Conservation (phyloP, 2,113 vertebrate genomes). For the Gobio gobio region DNA sequence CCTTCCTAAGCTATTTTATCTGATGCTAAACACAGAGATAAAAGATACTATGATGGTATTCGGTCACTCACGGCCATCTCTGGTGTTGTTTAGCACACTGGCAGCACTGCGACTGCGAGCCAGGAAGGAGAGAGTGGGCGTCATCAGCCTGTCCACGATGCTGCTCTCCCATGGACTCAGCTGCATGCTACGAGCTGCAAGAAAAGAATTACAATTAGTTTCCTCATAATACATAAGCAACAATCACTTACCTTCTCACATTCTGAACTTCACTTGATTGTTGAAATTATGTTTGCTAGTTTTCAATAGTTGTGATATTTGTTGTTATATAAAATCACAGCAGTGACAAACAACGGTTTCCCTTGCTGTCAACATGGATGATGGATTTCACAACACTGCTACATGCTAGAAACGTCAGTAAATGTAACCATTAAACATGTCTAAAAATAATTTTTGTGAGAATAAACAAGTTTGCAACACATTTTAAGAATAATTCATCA, state of each 20-base stretch:
- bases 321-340: neutral
- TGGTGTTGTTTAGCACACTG: constrained; percentile 85
- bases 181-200: constrained; percentile 85
- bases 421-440: neutral
- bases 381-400: neutral
- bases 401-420: neutral
- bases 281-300: neutral
- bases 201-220: constrained; percentile 28
- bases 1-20: neutral
- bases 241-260: neutral
- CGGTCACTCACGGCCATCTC: constrained; percentile 85
- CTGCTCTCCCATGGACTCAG: constrained; percentile 96
- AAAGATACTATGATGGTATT: neutral
- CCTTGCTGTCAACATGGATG: neutral
- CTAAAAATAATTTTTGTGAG: neutral
- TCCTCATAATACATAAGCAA: neutral
- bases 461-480: neutral
- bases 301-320: neutral
- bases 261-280: neutral
- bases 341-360: neutral
- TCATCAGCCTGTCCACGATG: constrained; percentile 97
- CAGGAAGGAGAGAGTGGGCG: constrained; percentile 93
- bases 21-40: neutral
- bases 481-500: neutral
- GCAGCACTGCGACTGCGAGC: constrained; percentile 94